Percentiles rank a stretch among this genome's conserved stretches.
Conservation (phyloP, 2,888 invertebrate genomes). For the Hirtodrosophila histrioides region DNA sequence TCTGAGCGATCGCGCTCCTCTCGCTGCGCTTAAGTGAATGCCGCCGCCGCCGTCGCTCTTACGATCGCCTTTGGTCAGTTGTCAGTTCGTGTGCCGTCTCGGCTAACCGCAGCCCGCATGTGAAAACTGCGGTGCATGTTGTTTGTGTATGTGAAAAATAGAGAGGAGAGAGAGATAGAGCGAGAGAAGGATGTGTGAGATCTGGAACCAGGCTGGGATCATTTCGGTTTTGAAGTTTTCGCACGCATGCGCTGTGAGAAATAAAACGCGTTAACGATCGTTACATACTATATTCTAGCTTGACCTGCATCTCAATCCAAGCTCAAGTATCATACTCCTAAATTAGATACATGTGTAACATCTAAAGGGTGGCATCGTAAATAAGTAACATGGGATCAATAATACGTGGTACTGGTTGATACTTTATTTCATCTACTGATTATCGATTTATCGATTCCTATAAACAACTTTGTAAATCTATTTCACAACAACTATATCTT, state of each 20-base stretch:
- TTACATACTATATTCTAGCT: constrained; percentile 7
- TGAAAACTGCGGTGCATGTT: constrained; percentile 48
- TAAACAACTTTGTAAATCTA: no score
- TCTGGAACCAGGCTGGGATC: constrained; percentile 9
- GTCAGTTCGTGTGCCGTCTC: constrained; percentile 51
- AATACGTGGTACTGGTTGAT: no score
- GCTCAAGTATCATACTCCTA: constrained; percentile 2
- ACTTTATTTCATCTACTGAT: no score
- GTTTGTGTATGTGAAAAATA: constrained; percentile 10
- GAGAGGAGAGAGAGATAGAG: constrained; percentile 1
- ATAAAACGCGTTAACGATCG: constrained; percentile 18
- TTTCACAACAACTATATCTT: no score
- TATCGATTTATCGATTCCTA: no score
- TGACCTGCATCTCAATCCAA: constrained; percentile 37
- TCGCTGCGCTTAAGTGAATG: background rate
- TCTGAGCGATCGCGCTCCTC: background rate
- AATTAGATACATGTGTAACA: constrained; percentile 10
- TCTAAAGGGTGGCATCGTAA: background rate
- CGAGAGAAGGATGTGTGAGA: constrained; percentile 19
- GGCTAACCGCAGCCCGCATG: constrained; percentile 69
- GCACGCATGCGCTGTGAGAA: constrained; percentile 39
- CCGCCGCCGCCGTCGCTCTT: constrained; percentile 12
- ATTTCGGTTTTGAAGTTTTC: constrained; percentile 22
- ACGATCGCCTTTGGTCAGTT: constrained; percentile 46
- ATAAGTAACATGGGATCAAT: no score